These are phyloP conservation scores for Sceliomorpha sp. DNA, from an alignment of 2,888 invertebrate species.

Conservation along the genomic window DNA sequence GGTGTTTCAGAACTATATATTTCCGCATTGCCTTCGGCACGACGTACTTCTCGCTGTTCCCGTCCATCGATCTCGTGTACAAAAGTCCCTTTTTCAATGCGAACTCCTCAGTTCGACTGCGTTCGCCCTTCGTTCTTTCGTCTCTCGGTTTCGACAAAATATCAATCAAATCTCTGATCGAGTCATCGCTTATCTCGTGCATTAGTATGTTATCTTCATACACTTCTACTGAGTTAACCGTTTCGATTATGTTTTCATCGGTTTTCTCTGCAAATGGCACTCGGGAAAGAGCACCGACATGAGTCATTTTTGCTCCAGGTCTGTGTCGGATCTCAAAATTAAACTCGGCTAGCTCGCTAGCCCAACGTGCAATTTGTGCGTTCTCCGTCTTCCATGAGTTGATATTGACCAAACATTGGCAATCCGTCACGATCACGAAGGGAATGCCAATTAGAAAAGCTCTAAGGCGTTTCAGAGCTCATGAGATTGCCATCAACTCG, in stretches of 20 bases:
- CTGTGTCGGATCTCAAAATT: conserved; percentile 31
- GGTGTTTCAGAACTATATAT: no score
- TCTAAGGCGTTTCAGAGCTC: conserved; percentile 19
- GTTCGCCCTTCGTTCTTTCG: conserved; percentile 1
- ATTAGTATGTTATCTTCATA: conserved; percentile 1
- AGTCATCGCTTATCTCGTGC: not conserved
- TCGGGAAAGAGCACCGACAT: conserved; percentile 41
- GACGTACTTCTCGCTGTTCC: not conserved
- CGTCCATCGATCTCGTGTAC: conserved; percentile 1
- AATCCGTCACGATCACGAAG: conserved; percentile 58
- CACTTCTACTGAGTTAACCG: not conserved
- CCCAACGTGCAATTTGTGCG: conserved; percentile 54
- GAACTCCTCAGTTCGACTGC: not conserved
- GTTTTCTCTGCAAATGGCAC: not conserved
- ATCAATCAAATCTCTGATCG: conserved; percentile 1
- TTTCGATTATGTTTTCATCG: not conserved
- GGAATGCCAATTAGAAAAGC: conserved; percentile 42
- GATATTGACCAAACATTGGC: conserved; percentile 55
- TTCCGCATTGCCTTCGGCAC: no score
- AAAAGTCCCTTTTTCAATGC: conserved; percentile 2
- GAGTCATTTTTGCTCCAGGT: conserved; percentile 40
- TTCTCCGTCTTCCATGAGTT: conserved; percentile 47
- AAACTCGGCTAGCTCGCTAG: conserved; percentile 2
- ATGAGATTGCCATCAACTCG: conserved; percentile 48
- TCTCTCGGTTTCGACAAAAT: conserved; percentile 1